phyloP scores from a whole-genome alignment of 2,797 vertebrate species.

The Sparus aurata region DNA sequence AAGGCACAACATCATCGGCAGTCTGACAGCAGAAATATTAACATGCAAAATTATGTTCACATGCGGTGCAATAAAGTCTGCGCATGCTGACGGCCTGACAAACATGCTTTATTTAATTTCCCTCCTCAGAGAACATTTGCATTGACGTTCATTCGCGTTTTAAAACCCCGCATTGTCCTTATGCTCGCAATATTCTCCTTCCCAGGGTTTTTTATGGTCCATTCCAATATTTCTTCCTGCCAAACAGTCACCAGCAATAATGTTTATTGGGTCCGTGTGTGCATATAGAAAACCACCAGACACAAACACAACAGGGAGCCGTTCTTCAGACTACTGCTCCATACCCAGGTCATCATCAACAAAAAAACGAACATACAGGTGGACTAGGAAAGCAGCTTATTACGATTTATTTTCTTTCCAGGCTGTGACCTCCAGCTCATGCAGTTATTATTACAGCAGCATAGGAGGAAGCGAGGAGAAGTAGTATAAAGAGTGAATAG shows the following conservation, averaged over 20 bases:
- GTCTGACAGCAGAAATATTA: not conserved
- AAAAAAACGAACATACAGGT: no score
- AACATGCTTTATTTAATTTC: slow-evolving; percentile 11
- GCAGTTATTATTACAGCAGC: no score
- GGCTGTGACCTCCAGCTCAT: no score
- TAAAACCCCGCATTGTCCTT: slow-evolving; percentile 3
- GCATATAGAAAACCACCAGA: not conserved
- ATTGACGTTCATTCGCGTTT: not conserved
- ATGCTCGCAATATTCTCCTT: not conserved
- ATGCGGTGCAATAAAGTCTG: not conserved
- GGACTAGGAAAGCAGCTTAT: no score
- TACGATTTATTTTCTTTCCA: no score
- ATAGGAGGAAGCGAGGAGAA: no score
- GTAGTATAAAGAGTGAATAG: no score
- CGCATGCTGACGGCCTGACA: not conserved
- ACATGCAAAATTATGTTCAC: not conserved
- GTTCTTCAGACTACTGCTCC: slow-evolving; percentile 2
- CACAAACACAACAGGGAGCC: not conserved
- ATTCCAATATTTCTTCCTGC: not conserved
- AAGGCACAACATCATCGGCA: not conserved
- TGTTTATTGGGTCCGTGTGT: not conserved
- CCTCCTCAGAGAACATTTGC: slow-evolving; percentile 2
- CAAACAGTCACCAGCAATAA: not conserved
- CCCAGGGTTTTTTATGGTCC: not conserved
- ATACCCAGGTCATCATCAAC: not conserved